Evolutionary conservation across 2,888 invertebrate genomes (phyloP), one percentile per base, ranked within the genome.

Genomic region (Kryphioiulus occultus): DNA sequence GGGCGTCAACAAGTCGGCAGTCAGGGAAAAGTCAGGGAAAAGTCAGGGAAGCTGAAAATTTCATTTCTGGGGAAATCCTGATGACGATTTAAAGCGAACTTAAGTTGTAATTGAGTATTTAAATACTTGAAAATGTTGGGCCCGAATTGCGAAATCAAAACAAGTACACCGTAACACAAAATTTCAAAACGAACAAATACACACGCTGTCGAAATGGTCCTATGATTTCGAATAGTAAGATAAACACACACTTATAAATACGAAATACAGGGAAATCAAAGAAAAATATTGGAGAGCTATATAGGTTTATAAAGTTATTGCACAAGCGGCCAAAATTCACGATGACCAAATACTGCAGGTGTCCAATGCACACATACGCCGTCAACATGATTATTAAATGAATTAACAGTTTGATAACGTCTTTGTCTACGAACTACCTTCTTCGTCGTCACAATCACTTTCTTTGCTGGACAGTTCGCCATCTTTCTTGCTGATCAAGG

Each of bases 401-500:
- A 35, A 84, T 84, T n/a, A 39, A 39, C 5, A 35, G 39, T 84
- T 35, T 84, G 22, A 12, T 84, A 32, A 19, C 3, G 22, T 35
- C 35, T 9, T 1, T 10, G 26, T n/a, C 86, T 53, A 87, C 19
- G 87, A 87, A n/a, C 87, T 87, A n/a, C 85, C 83, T 35, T 87
- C 87, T 39, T 87, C 87, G 17, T 85, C 87, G 39, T 85, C 87
- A 12, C 68, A 68, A 17, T 87, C 87, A 39, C 87, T 86, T 85
- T 87, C 87, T 44, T 87, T 85, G 42, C 87, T 85, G 35, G 87
- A 86, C 68, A 68, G 68, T n/a, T 86, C 87, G 10, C 87, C 87
- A 78, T 87, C 88, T 32, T 88, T 85, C 78, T 88, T 88, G 47
- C 82, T 82, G 59, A 83, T 86, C 22, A 89, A 82, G 15, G 89